Evolutionary conservation across 2,888 invertebrate species (phyloP), one percentile per base, ranked within the genome.

Genomic region (Galeruca laticollis): DNA sequence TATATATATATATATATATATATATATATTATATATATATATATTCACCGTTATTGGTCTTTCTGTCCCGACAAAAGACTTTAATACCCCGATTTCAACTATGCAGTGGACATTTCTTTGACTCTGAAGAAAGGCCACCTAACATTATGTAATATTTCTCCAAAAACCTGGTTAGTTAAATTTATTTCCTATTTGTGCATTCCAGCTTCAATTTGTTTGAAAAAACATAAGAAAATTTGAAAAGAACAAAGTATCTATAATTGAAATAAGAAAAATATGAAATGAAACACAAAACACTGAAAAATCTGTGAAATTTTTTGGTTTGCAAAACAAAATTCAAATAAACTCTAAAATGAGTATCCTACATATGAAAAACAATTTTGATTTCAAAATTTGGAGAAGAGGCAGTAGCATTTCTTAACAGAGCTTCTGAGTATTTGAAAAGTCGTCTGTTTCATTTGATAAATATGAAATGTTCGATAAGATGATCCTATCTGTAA

Each of bases 391-490:
- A n/a, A n/a, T n/a, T n/a, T n/a, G n/a, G n/a, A n/a, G n/a, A n/a
- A n/a, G n/a, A n/a, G n/a, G n/a, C n/a, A 43, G 13, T n/a, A n/a
- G n/a, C n/a, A n/a, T n/a, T n/a, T n/a, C n/a, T 43, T 43, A 8
- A 11, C 4, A 43, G 43, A 43, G 43, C 43, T 9, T 43, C 13
- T 43, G 13, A 9, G 15, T 9, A 5, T 11, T 43, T 3, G 11
- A 43, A 43, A 43, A 43, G 43, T 43, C 6, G 43, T 43, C 43
- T 5, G 43, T 43, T 43, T 43, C 43, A 43, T 43, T 43, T 43
- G 43, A 43, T 43, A 43, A 43, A n/a, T n/a, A n/a, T n/a, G n/a
- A n/a, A n/a, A n/a, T n/a, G n/a, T n/a, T n/a, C n/a, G n/a, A n/a
- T n/a, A 9, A 11, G 43, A 43, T 43, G 43, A 43, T 11, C 4